Percentiles rank a stretch among this genome's conserved stretches.
phyloP scores from a whole-genome alignment of 2,113 vertebrate species.

The Vimba vimba region DNA sequence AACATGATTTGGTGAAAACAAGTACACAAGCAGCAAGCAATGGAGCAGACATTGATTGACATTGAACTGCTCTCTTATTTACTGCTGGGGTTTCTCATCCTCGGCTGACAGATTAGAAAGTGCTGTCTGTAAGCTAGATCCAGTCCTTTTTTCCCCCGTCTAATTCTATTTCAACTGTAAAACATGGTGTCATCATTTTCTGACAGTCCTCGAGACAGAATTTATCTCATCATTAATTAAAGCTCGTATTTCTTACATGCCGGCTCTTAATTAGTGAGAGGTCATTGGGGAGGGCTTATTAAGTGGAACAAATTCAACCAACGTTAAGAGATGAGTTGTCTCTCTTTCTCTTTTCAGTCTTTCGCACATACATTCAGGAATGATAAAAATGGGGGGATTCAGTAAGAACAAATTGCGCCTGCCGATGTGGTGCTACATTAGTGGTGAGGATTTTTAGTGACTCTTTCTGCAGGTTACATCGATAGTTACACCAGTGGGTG shows the following conservation, averaged over 20 bases:
- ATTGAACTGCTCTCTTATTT: conserved; percentile 79
- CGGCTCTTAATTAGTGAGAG: conserved; percentile 99
- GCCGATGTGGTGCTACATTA: not conserved
- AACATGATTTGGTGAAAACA: conserved; percentile 54
- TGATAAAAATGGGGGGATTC: conserved; percentile 60
- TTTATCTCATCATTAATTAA: conserved; percentile 99
- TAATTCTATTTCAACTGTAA: conserved; percentile 98
- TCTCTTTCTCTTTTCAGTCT: conserved; percentile 28
- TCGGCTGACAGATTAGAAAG: conserved; percentile 87
- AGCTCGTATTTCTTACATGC: conserved; percentile 99
- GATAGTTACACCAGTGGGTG: not conserved
- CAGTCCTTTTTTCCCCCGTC: conserved; percentile 70
- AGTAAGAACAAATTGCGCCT: not conserved
- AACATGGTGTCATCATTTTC: conserved; percentile 99
- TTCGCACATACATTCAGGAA: conserved; percentile 40
- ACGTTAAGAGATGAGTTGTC: conserved; percentile 90
- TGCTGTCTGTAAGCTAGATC: conserved; percentile 86
- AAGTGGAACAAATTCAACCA: conserved; percentile 99
- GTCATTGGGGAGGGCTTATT: conserved; percentile 99
- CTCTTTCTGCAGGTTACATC: not conserved
- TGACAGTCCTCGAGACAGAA: conserved; percentile 99
- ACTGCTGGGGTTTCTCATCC: conserved; percentile 88
- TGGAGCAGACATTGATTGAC: conserved; percentile 81
- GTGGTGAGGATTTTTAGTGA: not conserved
- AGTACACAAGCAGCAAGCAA: conserved; percentile 43